These are phyloP conservation scores for Anarsia innoxiella DNA, from an alignment of 2,888 invertebrate genomes.

Conservation along the genomic window DNA sequence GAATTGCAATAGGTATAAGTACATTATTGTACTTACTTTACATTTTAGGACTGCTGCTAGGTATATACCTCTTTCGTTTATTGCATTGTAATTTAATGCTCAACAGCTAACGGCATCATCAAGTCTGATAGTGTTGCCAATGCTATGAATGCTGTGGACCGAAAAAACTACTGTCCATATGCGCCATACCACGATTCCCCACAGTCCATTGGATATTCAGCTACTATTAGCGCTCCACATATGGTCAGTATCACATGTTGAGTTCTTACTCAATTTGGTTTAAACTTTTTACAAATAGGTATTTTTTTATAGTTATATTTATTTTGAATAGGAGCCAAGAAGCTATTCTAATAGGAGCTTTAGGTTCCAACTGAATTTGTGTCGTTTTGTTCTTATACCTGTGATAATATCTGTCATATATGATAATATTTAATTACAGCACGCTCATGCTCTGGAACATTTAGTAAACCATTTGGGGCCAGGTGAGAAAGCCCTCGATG, in stretches of 20 bases:
- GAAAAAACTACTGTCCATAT: constrained; percentile 84
- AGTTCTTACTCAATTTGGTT: too few relatives aligned
- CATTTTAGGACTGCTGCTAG: too few relatives aligned
- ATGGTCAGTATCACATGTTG: constrained; percentile 91
- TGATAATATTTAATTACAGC: constrained; percentile 78
- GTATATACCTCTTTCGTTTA: too few relatives aligned
- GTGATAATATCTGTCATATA: too few relatives aligned
- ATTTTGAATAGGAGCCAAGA: too few relatives aligned
- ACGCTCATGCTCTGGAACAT: constrained; percentile 92
- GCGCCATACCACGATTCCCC: constrained; percentile 93
- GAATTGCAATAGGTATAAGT: background rate
- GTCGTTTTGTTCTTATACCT: too few relatives aligned
- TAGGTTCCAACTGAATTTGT: too few relatives aligned
- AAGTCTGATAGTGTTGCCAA: constrained; percentile 82
- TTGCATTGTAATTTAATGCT: too few relatives aligned
- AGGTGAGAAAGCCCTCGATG: constrained; percentile 89
- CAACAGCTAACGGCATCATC: constrained; percentile 86
- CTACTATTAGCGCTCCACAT: constrained; percentile 97
- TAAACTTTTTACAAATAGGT: too few relatives aligned
- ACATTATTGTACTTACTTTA: background rate
- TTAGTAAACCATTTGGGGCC: constrained; percentile 84
- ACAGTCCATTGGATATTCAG: constrained; percentile 94
- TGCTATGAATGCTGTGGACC: constrained; percentile 89
- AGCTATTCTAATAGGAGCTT: too few relatives aligned
- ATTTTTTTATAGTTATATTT: too few relatives aligned